phyloP scores from a whole-genome alignment of 1,140 invertebrate species.

The Trichogramma pretiosum region DNA sequence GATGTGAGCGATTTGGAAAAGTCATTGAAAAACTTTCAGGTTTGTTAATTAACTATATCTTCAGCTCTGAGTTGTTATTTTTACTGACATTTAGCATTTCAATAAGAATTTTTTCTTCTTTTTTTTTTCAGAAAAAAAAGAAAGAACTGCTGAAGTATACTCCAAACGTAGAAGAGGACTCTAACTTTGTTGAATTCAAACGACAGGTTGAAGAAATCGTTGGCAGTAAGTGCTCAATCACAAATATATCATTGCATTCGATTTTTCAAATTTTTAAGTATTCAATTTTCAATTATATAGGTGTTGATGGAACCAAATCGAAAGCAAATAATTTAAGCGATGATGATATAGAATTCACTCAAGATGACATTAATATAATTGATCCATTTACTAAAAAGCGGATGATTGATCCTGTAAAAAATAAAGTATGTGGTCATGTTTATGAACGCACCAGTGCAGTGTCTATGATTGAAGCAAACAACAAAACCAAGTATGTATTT shows the following conservation, averaged over 20 bases:
- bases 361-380: conserved; percentile 32
- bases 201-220: conserved; percentile 19
- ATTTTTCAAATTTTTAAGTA: not conserved
- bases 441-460: conserved; percentile 42
- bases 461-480: conserved; percentile 30
- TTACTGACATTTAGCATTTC: not conserved
- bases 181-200: conserved; percentile 20
- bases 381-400: conserved; percentile 50
- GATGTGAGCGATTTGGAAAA: conserved; percentile 7
- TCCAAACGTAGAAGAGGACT: conserved; percentile 13
- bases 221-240: conserved; percentile 17
- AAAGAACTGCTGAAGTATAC: conserved; percentile 10
- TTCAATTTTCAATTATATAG: conserved; percentile 1
- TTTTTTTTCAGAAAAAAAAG: conserved; percentile 11
- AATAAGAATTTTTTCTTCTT: not conserved
- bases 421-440: conserved; percentile 47
- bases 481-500: conserved; percentile 36
- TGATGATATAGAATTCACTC: conserved; percentile 28
- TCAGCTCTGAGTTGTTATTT: not conserved
- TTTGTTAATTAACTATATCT: not conserved
- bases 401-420: conserved; percentile 48
- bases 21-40: not conserved
- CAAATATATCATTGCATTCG: not conserved
- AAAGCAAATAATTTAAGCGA: conserved; percentile 12
- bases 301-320: not conserved